Evolutionary conservation across 1,140 invertebrate species (phyloP), one percentile per base, ranked within the genome.

Genomic region (Aleiodes sp.): DNA sequence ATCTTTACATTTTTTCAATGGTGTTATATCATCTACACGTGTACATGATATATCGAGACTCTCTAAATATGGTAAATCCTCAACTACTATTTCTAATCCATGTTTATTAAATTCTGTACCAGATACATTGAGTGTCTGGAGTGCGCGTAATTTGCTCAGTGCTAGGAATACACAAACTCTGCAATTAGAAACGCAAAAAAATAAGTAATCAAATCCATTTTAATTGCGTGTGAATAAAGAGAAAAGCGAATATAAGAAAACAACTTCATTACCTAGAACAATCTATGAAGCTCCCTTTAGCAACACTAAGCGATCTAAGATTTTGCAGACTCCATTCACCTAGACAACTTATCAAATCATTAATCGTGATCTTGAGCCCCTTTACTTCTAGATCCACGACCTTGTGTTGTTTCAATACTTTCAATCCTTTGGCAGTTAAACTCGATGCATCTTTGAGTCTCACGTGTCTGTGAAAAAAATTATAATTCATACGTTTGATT

Each of bases 281-380:
- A 76, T 89, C 88, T 69, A 87, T 86, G 78, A 92, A 92, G 61
- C 89, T 89, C 77, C 91, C 91, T 77, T 88, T 88, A 43, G 90
- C 88, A 56, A 94, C 89, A 83, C 91, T 92, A 28, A 93, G 82
- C 12, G 87, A 87, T 52, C 88, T 84, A 60, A 94, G 83, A 84
- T 93, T 92, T 52, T 89, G 85, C 60, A 92, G 75, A 41, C 91
- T 92, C 92, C 92, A 93, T 73, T 93, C 91, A 62, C 90, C 89
- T 46, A 94, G 86, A 83, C 91, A 93, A 65, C 88, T 88, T 77
- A 92, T 90, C 10, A 92, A 80, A 77, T 92, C 91, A 80, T 91
- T 90, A 21, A 92, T 88, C 43, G 90, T 87, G 4, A 91, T 88
- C 74, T 88, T 88, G 39, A 92, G 81, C 35, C 88, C 88, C 70